Evolutionary conservation across 2,888 invertebrate species (phyloP).

Genomic region (Aphelenchoides bicaudatus): DNA sequence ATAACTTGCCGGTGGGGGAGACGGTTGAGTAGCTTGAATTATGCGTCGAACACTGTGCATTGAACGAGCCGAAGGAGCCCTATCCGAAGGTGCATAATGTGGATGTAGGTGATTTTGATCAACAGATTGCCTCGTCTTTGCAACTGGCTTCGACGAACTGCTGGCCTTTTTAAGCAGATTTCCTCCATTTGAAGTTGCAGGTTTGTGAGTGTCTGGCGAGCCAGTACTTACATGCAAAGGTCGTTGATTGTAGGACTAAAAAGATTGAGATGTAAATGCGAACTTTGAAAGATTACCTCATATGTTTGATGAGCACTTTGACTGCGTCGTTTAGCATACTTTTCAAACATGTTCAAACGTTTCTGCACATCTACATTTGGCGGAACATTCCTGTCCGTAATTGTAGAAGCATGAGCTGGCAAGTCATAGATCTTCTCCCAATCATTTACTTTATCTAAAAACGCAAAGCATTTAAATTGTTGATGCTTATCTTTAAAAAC

Average conservation of each 20-base stretch:
- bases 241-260: neutral
- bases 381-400: conserved; percentile 45
- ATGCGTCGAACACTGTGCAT: conserved; percentile 11
- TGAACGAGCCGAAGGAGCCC: conserved; percentile 30
- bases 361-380: conserved; percentile 49
- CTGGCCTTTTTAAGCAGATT: conserved; percentile 6
- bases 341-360: conserved; percentile 47
- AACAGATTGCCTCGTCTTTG: neutral
- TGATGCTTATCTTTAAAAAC: neutral
- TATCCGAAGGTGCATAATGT: conserved; percentile 28
- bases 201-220: neutral
- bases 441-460: conserved; percentile 35
- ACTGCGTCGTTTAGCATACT: conserved; percentile 25
- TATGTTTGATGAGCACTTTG: conserved; percentile 19
- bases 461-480: conserved; percentile 24
- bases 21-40: conserved; percentile 32
- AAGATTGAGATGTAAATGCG: neutral
- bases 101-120: conserved; percentile 23
- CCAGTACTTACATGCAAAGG: conserved; percentile 1
- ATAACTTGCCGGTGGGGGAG: conserved; percentile 56
- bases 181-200: neutral
- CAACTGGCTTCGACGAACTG: neutral
- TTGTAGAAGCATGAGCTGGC: conserved; percentile 57
- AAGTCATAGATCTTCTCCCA: conserved; percentile 60
- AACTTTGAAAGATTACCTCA: neutral